phyloP scores from a whole-genome alignment of 2,797 vertebrate species.

The Hypotaenidia okinawae region DNA sequence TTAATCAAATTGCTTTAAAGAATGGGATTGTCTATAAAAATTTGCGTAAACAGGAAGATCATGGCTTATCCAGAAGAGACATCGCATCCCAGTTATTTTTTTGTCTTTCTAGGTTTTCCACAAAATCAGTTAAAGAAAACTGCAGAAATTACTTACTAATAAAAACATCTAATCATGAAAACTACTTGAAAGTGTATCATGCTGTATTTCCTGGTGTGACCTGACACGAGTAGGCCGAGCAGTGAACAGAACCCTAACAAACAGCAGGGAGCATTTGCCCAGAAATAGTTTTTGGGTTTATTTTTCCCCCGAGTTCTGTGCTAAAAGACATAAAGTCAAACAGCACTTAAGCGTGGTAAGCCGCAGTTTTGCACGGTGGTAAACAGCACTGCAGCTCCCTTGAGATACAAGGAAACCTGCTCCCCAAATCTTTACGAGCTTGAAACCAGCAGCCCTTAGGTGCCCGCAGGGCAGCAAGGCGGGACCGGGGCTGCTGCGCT shows the following conservation, averaged over 20 bases:
- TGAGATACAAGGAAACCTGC: not conserved
- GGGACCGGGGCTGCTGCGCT: fast-evolving
- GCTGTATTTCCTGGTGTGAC: not conserved
- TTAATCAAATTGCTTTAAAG: not conserved
- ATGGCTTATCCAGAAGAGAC: not conserved
- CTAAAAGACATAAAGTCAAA: not conserved
- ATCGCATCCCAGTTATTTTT: not conserved
- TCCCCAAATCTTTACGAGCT: not conserved
- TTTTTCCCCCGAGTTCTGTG: not conserved
- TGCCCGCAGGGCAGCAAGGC: too few relatives aligned
- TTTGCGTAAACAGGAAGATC: not conserved
- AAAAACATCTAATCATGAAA: not conserved
- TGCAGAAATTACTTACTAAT: not conserved
- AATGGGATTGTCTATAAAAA: not conserved
- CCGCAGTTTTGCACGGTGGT: too few relatives aligned
- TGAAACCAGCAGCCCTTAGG: not conserved
- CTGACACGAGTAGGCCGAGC: fast-evolving
- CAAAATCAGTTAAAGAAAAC: not conserved
- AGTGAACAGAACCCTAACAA: not conserved
- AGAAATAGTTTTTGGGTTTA: not conserved
- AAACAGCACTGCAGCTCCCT: not conserved
- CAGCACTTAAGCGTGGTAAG: too few relatives aligned
- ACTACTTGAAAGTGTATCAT: not conserved
- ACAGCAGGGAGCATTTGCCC: fast-evolving
- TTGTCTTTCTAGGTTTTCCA: not conserved